Base-by-base conservation (phyloP, 2,888 invertebrate genomes). In the Melolontha melolontha region DNA sequence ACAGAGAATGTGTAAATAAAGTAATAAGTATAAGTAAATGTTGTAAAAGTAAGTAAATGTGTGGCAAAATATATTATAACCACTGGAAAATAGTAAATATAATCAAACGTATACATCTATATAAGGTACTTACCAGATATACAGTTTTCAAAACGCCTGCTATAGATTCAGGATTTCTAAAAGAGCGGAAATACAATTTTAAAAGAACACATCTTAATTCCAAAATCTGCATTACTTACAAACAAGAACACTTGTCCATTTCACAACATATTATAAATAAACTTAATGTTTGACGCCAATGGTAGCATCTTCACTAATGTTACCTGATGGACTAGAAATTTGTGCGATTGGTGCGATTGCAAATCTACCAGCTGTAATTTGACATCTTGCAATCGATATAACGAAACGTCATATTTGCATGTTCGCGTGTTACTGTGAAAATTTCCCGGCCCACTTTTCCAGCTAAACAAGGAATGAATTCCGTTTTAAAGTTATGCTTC, bases 371-470 rank as follows among this genome's bases (percentile, higher is more conserved):
- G 39, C 55, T 50, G 47, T 68, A 72, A 72, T 72, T 73, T 73
- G 72, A 73, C 72, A 73, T 62, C 52, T 44, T 69, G 57, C 39
- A 71, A 73, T 73, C 73, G 68, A 73, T 73, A 68, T 34, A 59
- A 59, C 64, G 64, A 71, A 68, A 72, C 72, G 73, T 73, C 72
- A 73, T 68, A 71, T 72, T 72, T 59, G 44, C 67, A 59, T 59
- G 66, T 70, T 67, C 41, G 57, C 50, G 66, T 64, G 52, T 22
- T 27, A 11, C 12, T 27, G 55, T 41, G 22, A 69, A 68, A 68
- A 70, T 66, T 52, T 67, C 69, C 27, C 59, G 59, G 59, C 47
- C 47, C 59, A 59, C 59, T 47, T 59, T 59, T 47, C 29, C 22
- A 22, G 66, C 66, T 17, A 4, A 50, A 17, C 50, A 14, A 17